Percentiles rank a stretch among this genome's conserved stretches.
These are phyloP conservation scores for Epizoanthus stellaris DNA, from an alignment of 92 coral and sea anemone species.

Conservation along the genomic window DNA sequence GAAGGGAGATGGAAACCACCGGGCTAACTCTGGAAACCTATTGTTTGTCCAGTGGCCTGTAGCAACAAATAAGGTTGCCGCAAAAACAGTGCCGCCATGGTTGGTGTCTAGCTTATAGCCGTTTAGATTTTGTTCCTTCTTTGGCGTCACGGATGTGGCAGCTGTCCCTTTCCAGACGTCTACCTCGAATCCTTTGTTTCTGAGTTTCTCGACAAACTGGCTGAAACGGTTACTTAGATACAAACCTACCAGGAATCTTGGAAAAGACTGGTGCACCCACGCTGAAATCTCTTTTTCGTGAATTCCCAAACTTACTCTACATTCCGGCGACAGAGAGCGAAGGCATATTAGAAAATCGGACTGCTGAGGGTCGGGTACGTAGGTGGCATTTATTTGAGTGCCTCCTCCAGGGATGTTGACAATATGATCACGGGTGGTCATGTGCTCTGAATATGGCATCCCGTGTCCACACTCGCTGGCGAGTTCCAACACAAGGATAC, in stretches of 20 bases:
- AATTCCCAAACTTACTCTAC: constrained; percentile 32
- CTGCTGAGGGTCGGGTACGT: constrained; percentile 30
- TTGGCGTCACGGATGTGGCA: constrained; percentile 26
- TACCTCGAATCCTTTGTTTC: constrained; percentile 38
- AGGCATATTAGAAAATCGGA: constrained; percentile 51
- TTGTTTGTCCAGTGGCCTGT: constrained; percentile 57
- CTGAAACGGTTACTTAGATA: constrained; percentile 56
- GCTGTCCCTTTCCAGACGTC: constrained; percentile 16
- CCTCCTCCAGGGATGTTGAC: constrained; percentile 54
- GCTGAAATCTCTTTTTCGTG: constrained; percentile 19
- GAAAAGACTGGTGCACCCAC: constrained; percentile 57
- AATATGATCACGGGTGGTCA: constrained; percentile 53
- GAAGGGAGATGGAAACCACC: constrained; percentile 55
- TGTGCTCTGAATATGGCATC: constrained; percentile 44
- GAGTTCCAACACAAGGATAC: constrained; percentile 33
- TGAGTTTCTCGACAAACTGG: constrained; percentile 39
- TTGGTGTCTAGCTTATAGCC: constrained; percentile 32
- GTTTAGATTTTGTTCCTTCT: neutral
- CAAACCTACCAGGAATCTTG: constrained; percentile 52
- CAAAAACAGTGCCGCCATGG: neutral
- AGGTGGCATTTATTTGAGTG: constrained; percentile 46
- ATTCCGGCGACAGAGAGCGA: constrained; percentile 35
- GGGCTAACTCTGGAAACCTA: constrained; percentile 42
- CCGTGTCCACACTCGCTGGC: constrained; percentile 39
- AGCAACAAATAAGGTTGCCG: constrained; percentile 32